Percentiles rank a stretch among this genome's conserved stretches.
phyloP scores from a whole-genome alignment of 2,888 invertebrate species.

The Tipula confusa region DNA sequence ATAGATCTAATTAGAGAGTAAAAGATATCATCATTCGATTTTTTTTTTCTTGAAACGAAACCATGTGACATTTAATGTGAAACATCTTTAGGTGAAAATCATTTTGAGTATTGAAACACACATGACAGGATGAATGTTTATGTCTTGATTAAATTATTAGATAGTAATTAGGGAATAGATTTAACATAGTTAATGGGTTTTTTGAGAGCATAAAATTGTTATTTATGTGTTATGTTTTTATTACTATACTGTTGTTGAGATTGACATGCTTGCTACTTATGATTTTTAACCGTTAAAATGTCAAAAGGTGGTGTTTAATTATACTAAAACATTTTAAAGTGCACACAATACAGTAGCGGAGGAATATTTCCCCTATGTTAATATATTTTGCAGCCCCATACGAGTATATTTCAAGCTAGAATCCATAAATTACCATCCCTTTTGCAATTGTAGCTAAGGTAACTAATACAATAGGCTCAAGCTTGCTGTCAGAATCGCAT shows the following conservation, averaged over 20 bases:
- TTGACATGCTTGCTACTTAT: background rate
- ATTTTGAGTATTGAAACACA: background rate
- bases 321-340: background rate
- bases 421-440: too few species aligned
- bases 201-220: background rate
- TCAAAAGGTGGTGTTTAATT: background rate
- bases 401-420: too few species aligned
- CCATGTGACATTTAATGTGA: conserved; percentile 20
- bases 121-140: conserved; percentile 20
- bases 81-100: conserved; percentile 14
- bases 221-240: background rate
- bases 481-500: too few species aligned
- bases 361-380: too few species aligned
- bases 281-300: background rate
- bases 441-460: too few species aligned
- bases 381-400: too few species aligned
- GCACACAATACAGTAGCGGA: background rate
- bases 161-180: conserved; percentile 25
- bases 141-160: conserved; percentile 25
- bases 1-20: conserved; percentile 1
- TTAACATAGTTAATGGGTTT: conserved; percentile 3
- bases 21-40: background rate
- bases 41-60: background rate
- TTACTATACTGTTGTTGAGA: background rate
- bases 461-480: too few species aligned